These are phyloP conservation scores for Harpagoxenus sublaevis DNA, from an alignment of 2,888 invertebrate genomes.

Conservation along the genomic window DNA sequence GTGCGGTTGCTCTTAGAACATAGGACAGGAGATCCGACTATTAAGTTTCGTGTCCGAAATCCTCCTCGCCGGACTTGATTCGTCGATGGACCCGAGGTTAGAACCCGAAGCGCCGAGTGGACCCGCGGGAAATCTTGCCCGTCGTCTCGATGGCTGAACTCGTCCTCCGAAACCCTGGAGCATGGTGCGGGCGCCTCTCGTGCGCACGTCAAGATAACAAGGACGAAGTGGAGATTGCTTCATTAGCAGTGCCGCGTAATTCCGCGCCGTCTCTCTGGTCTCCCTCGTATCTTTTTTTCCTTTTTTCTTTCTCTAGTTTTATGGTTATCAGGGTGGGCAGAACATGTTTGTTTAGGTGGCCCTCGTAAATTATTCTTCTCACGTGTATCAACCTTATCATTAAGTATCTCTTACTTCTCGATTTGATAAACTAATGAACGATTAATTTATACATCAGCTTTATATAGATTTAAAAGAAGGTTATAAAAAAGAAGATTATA, in stretches of 20 bases:
- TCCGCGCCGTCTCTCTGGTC: constrained; percentile 20
- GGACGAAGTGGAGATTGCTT: constrained; percentile 73
- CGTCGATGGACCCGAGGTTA: constrained; percentile 45
- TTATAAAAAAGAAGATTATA: not conserved
- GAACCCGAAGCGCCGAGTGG: constrained; percentile 61
- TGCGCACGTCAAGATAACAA: constrained; percentile 70
- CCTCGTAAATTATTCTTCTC: constrained; percentile 22
- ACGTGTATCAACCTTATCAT: not conserved
- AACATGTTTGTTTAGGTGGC: constrained; percentile 29
- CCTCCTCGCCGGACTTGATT: constrained; percentile 44
- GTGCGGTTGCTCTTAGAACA: constrained; percentile 21
- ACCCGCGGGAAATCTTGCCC: constrained; percentile 74
- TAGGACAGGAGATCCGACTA: constrained; percentile 43
- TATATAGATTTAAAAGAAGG: not conserved
- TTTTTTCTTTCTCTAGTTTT: not conserved
- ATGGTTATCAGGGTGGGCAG: constrained; percentile 11
- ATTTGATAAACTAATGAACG: not conserved
- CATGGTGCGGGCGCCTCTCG: constrained; percentile 25
- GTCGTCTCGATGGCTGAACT: constrained; percentile 71
- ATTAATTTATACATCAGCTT: not conserved
- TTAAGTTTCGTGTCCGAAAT: constrained; percentile 73
- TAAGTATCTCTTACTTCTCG: not conserved
- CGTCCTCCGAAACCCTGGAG: constrained; percentile 45
- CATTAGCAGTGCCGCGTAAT: constrained; percentile 71
- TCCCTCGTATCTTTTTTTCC: not conserved